Base-by-base conservation (phyloP, 2,797 vertebrate genomes). In the Momotus momota region DNA sequence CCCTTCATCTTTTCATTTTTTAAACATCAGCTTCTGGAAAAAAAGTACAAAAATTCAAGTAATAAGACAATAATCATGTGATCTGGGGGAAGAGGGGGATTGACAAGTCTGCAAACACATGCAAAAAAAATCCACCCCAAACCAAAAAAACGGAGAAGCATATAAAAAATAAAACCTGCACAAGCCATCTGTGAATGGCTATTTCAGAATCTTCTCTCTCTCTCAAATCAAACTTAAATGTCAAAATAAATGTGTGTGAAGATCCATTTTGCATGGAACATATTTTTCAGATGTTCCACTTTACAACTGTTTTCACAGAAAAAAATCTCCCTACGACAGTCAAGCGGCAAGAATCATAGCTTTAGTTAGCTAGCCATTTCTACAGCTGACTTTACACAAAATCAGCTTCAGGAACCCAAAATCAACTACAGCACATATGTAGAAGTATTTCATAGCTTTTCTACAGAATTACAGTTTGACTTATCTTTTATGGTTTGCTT, bases 221-320 rank as follows among this genome's bases (percentile, higher is more conserved):
- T 60, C 96, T 95, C 96, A 97, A 97, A 97, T 97, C 96, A 98
- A 97, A 96, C 96, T 81, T 95, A 96, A 97, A 97, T 96, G 96
- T 96, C 97, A 97, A 96, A 97, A 93, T 97, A 98, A 97, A 96
- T 95, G 94, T 96, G 96, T 97, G 95, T 96, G 95, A 98, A 98
- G 96, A 98, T 97, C 86, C 97, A 97, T 97, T 98, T 95, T 97
- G 84, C 95, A 96, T 92, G 97, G 97, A 97, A 97, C 95, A 97
- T 95, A 97, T 96, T 97, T 98, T 98, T 97, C 94, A 95, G 86
- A 97, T 97, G 96, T 97, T 97, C 96, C 96, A 94, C 94, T 96
- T 95, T 95, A 96, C 94, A 93, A 96, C 81, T 93, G 95, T 96
- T 97, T 98, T 97, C 94, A 96, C 72, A 95, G 79, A 79, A 58